phyloP scores from a whole-genome alignment of 2,113 vertebrate species.

The Neoarius graeffei region DNA sequence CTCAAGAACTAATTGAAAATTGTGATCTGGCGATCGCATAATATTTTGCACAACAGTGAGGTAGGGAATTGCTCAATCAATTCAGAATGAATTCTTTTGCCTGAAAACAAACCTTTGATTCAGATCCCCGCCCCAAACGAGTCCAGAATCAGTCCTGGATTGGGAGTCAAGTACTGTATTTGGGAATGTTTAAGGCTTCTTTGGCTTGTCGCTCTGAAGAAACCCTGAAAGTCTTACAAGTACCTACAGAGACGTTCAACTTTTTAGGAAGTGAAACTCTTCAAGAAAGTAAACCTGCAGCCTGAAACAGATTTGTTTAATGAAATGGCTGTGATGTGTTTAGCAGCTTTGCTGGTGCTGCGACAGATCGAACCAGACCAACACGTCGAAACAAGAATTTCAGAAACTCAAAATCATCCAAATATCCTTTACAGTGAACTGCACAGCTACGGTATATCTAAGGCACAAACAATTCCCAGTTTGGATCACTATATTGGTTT shows the following conservation, averaged over 20 bases:
- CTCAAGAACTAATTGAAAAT: background rate
- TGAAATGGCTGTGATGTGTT: background rate
- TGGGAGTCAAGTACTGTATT: background rate
- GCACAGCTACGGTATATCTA: background rate
- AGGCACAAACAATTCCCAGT: background rate
- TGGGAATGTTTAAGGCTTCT: background rate
- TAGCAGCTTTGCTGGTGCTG: background rate
- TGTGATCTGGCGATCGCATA: background rate
- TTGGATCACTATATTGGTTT: background rate
- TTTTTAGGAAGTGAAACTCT: too few species aligned
- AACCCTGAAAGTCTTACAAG: background rate
- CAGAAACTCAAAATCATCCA: too few species aligned
- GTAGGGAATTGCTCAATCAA: background rate
- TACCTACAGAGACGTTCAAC: background rate
- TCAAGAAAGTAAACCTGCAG: background rate
- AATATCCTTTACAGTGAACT: background rate
- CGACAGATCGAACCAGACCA: too few species aligned
- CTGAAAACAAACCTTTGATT: background rate
- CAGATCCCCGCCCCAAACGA: background rate
- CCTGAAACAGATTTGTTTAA: background rate
- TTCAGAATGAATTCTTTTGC: background rate
- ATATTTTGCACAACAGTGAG: background rate
- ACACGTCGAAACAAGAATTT: too few species aligned
- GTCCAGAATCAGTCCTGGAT: background rate
- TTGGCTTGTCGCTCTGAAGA: background rate